phyloP scores from a whole-genome alignment of 2,797 vertebrate species.

The Holocentrus rufus region DNA sequence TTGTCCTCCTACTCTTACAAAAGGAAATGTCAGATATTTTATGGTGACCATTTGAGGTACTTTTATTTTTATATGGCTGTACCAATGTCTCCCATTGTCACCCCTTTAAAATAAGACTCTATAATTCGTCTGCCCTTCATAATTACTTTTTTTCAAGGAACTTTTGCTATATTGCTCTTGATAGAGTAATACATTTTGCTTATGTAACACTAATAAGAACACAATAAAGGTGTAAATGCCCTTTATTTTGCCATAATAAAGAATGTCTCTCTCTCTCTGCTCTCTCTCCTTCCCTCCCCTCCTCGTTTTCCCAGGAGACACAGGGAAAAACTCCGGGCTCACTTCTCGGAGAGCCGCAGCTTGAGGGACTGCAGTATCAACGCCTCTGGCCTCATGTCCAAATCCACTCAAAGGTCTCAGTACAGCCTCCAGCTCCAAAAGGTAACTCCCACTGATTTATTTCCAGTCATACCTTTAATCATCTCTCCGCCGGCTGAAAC shows the following conservation, averaged over 20 bases:
- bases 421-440: slow-evolving; percentile 74
- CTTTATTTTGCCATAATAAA: background rate
- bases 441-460: slow-evolving; percentile 50
- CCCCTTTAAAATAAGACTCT: too few species aligned
- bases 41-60: background rate
- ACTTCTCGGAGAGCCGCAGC: slow-evolving; percentile 81
- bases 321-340: slow-evolving; percentile 82
- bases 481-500: slow-evolving; percentile 57
- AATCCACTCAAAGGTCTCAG: slow-evolving; percentile 74
- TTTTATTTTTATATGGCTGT: too few species aligned
- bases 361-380: slow-evolving; percentile 81
- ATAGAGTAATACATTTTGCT: too few species aligned
- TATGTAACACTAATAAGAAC: too few species aligned
- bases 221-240: background rate
- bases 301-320: slow-evolving; percentile 64
- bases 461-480: slow-evolving; percentile 43
- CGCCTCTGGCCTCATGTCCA: slow-evolving; percentile 80
- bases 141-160: too few species aligned
- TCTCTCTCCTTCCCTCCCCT: background rate
- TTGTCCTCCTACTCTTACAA: background rate
- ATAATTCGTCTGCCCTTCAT: too few species aligned
- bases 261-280: background rate
- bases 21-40: background rate
- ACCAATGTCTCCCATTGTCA: too few species aligned
- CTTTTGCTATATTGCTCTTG: too few species aligned